phyloP scores from a whole-genome alignment of 2,113 vertebrate genomes.

The Rattus norvegicus region GRCr8 NC_086027.1:82397501-82398000 shows the following conservation, averaged over 20 bases:
- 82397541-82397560: neutral
- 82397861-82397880: neutral
- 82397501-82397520: neutral
- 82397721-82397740: neutral
- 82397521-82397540: neutral
- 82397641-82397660: neutral
- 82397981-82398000: neutral
- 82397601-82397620: neutral
- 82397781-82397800: neutral
- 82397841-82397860: neutral
- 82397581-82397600: neutral
- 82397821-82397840: neutral
- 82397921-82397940: neutral
- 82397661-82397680: neutral
- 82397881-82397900: neutral
- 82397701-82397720: no score
- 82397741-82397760: neutral
- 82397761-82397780: neutral
- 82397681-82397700: no score
- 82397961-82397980: neutral
- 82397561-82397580: neutral
- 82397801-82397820: neutral
- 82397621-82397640: neutral
- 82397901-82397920: neutral
- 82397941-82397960: neutral